Conservation (phyloP, 2,797 vertebrate genomes). For the Erpetoichthys calabaricus region DNA sequence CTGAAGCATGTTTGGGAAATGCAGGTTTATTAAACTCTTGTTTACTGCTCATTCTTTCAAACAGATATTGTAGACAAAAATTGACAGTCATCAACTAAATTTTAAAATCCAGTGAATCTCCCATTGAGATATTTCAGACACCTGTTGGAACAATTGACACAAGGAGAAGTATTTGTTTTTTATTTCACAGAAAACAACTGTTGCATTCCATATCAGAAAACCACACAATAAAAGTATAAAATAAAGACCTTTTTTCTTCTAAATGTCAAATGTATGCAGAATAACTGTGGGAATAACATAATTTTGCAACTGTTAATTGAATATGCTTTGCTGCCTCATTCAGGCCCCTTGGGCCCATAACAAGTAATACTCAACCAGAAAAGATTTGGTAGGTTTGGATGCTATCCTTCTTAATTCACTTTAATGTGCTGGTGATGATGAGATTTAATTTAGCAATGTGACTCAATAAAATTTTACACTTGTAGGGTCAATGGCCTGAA, state of each 20-base stretch:
- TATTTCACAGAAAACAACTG: too few species aligned
- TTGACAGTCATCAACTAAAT: too few species aligned
- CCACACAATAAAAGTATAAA: background rate
- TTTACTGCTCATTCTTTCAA: too few species aligned
- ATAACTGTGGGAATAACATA: too few species aligned
- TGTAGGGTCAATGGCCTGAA: conserved; percentile 66
- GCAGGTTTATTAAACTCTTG: too few species aligned
- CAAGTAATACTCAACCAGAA: background rate
- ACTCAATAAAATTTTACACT: conserved; percentile 74
- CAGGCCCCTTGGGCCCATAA: background rate
- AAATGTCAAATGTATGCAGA: background rate
- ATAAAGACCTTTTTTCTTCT: background rate
- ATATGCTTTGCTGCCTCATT: background rate
- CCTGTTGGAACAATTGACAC: too few species aligned
- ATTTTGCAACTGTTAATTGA: conserved; percentile 3
- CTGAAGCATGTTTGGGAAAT: too few species aligned
- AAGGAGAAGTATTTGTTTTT: too few species aligned
- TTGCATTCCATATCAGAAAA: too few species aligned
- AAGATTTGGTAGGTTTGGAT: conserved; percentile 28
- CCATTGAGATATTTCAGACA: too few species aligned
- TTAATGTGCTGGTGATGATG: conserved; percentile 56
- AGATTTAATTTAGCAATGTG: conserved; percentile 71
- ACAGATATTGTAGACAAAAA: too few species aligned
- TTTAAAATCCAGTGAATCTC: too few species aligned
- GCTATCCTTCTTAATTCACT: conserved; percentile 49